A percentile compares a stretch with the other conserved stretches of the same genome.
These are phyloP conservation scores for Apis laboriosa DNA, from an alignment of 1,140 invertebrate genomes.

Conservation along the genomic window DNA sequence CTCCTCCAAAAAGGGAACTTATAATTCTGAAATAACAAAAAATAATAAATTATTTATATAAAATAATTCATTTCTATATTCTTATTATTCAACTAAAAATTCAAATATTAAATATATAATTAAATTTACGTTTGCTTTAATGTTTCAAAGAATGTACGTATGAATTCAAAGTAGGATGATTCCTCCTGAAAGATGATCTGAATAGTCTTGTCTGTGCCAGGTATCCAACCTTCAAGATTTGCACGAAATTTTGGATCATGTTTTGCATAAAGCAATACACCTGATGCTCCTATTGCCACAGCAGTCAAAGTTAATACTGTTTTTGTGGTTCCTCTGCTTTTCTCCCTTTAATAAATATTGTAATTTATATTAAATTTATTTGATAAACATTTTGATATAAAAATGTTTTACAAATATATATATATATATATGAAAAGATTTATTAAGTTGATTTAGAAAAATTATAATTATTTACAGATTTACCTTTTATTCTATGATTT, in stretches of 20 bases:
- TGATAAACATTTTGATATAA: not conserved
- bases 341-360: slow-evolving; percentile 61
- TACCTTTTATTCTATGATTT: not conserved
- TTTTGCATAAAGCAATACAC: slow-evolving; percentile 83
- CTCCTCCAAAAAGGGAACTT: slow-evolving; percentile 54
- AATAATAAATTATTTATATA: not conserved
- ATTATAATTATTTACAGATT: not conserved
- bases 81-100: slow-evolving; percentile 26
- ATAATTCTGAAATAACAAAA: slow-evolving; percentile 61
- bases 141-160: slow-evolving; percentile 69
- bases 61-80: slow-evolving; percentile 47
- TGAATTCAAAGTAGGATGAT: slow-evolving; percentile 79
- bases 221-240: slow-evolving; percentile 85
- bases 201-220: slow-evolving; percentile 85
- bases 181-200: slow-evolving; percentile 87
- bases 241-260: slow-evolving; percentile 86
- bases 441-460: not conserved
- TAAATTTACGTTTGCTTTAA: slow-evolving; percentile 72
- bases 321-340: slow-evolving; percentile 62
- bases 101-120: not conserved
- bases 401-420: not conserved
- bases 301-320: slow-evolving; percentile 81
- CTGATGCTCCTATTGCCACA: slow-evolving; percentile 81
- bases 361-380: slow-evolving; percentile 27
- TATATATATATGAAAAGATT: not conserved